Conservation (phyloP, 1,140 invertebrate genomes). For the Eriosoma lanigerum region DNA sequence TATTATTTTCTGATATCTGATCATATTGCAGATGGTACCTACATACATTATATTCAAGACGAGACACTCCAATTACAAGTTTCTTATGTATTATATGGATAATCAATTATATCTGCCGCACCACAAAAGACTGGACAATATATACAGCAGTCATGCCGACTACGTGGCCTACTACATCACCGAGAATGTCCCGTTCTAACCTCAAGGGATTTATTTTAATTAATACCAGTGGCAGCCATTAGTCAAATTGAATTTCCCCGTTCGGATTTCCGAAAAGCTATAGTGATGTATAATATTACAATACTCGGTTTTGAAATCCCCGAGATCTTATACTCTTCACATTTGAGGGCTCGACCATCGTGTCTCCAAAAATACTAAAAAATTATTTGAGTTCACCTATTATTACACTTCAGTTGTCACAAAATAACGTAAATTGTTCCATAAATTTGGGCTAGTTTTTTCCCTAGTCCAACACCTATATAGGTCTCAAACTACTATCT, state of each 20-base stretch:
- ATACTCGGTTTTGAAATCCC: constrained; percentile 10
- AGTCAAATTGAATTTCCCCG: constrained; percentile 29
- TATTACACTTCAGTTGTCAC: too few species aligned
- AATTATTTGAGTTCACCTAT: too few species aligned
- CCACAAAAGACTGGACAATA: not conserved
- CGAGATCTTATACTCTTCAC: too few species aligned
- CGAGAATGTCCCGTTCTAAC: not conserved
- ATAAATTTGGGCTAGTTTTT: too few species aligned
- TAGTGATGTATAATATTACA: not conserved
- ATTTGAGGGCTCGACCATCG: too few species aligned
- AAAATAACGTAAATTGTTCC: too few species aligned
- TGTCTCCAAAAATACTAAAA: too few species aligned
- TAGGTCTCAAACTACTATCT: too few species aligned
- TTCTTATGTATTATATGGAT: not conserved
- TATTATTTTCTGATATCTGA: too few species aligned
- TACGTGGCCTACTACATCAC: not conserved
- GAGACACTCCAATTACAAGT: not conserved
- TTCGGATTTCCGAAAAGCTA: not conserved
- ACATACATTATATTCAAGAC: too few species aligned
- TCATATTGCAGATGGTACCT: too few species aligned
- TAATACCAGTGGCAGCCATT: constrained; percentile 22
- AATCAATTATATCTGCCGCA: not conserved
- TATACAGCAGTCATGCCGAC: not conserved
- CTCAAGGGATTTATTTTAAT: constrained; percentile 22
- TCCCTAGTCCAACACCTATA: too few species aligned